A percentile compares a stretch with the other conserved stretches of the same genome.
These are phyloP conservation scores for Blastobasis lacticolella DNA, from an alignment of 2,888 invertebrate species.

Conservation along the genomic window DNA sequence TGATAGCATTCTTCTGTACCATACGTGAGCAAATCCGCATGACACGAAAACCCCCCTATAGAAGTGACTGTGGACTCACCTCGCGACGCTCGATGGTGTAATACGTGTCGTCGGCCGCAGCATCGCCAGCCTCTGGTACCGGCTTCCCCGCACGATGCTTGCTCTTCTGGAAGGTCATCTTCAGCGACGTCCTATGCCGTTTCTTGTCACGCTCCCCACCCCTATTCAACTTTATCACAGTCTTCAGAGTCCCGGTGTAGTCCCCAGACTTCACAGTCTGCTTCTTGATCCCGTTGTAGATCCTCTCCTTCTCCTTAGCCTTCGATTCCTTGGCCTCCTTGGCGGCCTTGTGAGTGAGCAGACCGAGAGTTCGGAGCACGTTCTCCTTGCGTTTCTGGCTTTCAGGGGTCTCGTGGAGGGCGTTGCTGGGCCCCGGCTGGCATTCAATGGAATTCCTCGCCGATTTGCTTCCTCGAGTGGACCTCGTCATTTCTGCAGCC, in stretches of 20 bases:
- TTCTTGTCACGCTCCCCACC: slow-evolving; percentile 70
- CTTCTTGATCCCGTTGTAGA: slow-evolving; percentile 39
- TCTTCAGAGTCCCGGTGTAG: slow-evolving; percentile 88
- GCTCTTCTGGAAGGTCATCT: slow-evolving; percentile 85
- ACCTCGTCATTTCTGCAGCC: not conserved
- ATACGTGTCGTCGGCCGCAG: slow-evolving; percentile 58
- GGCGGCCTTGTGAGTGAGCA: slow-evolving; percentile 83
- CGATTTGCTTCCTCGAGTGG: slow-evolving; percentile 27
- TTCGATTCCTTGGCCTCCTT: slow-evolving; percentile 78
- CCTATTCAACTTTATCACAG: slow-evolving; percentile 85
- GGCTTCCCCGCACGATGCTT: slow-evolving; percentile 76
- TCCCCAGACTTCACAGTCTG: slow-evolving; percentile 54
- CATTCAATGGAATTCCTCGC: slow-evolving; percentile 42
- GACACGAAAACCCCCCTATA: too few relatives aligned
- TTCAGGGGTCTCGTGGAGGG: slow-evolving; percentile 73
- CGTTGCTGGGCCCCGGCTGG: slow-evolving; percentile 52
- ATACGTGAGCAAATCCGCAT: too few relatives aligned
- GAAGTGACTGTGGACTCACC: slow-evolving; percentile 42
- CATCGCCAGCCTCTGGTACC: slow-evolving; percentile 50
- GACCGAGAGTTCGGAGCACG: slow-evolving; percentile 81
- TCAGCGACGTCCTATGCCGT: slow-evolving; percentile 80
- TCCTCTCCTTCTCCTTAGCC: slow-evolving; percentile 63
- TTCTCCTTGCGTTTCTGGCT: slow-evolving; percentile 81
- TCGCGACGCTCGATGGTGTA: slow-evolving; percentile 80
- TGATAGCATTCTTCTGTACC: too few relatives aligned